A percentile compares a stretch with the other conserved stretches of the same genome.
Evolutionary conservation across 1,140 invertebrate genomes (phyloP).

Genomic region (Drosophila auraria): DNA sequence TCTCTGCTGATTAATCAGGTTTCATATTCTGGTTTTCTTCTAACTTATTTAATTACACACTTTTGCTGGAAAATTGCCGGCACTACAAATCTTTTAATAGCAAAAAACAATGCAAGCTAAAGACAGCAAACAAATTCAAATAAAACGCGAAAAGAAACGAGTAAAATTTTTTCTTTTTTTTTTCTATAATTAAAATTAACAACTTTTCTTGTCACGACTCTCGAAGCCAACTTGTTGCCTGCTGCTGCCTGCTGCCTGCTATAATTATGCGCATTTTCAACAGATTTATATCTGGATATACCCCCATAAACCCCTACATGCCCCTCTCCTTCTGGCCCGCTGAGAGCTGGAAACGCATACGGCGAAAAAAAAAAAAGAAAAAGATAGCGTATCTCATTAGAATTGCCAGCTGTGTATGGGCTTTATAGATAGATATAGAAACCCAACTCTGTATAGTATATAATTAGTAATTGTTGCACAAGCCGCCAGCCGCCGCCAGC

Average conservation of each 20-base stretch:
- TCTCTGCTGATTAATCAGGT: neutral
- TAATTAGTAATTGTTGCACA: slow-evolving; percentile 84
- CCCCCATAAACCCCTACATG: neutral
- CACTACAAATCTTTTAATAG: slow-evolving; percentile 33
- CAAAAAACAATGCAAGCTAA: slow-evolving; percentile 15
- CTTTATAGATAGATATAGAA: slow-evolving; percentile 53
- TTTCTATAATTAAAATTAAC: slow-evolving; percentile 81
- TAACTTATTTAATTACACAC: slow-evolving; percentile 5
- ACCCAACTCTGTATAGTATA: slow-evolving; percentile 66
- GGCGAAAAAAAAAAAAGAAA: slow-evolving; percentile 48
- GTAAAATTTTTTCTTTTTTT: slow-evolving; percentile 11
- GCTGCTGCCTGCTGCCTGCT: slow-evolving; percentile 47
- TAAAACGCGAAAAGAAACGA: slow-evolving; percentile 27
- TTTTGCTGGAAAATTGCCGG: slow-evolving; percentile 8
- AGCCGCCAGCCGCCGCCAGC: slow-evolving; percentile 59
- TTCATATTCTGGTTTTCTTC: neutral
- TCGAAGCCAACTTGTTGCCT: slow-evolving; percentile 46
- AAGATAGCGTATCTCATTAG: slow-evolving; percentile 78
- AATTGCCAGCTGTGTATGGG: slow-evolving; percentile 68
- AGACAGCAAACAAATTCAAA: slow-evolving; percentile 35
- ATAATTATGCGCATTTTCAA: slow-evolving; percentile 84
- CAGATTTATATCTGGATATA: slow-evolving; percentile 75
- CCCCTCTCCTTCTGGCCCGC: slow-evolving; percentile 43
- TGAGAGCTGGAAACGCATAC: slow-evolving; percentile 45
- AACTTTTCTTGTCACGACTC: slow-evolving; percentile 81